Percentiles rank a stretch among this genome's conserved stretches.
Evolutionary conservation across 2,888 invertebrate genomes (phyloP).

Genomic region (Branchipolynoe longqiensis): DNA sequence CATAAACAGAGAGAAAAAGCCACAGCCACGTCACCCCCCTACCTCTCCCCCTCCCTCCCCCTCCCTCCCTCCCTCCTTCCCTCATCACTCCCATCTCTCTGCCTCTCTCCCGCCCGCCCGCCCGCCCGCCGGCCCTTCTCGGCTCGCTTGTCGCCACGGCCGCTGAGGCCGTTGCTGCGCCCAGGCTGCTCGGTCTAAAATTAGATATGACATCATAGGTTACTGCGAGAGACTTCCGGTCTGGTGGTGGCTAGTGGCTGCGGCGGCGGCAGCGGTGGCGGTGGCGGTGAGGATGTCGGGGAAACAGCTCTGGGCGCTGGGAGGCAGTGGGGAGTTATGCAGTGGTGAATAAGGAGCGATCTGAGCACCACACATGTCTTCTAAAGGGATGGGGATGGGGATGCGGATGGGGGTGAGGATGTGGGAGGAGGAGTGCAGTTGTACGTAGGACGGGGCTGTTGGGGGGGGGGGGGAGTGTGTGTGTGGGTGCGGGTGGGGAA

Average conservation of each 20-base stretch:
- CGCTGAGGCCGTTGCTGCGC: slow-evolving; percentile 7
- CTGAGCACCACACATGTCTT: too few species aligned
- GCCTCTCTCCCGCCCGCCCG: background rate
- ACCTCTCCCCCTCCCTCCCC: background rate
- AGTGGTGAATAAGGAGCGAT: background rate
- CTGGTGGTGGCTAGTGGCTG: slow-evolving; percentile 22
- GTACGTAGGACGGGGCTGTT: too few species aligned
- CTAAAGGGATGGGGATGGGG: too few species aligned
- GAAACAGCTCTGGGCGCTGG: too few species aligned
- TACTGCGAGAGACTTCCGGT: slow-evolving; percentile 49
- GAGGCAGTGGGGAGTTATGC: background rate
- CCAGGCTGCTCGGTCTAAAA: slow-evolving; percentile 34
- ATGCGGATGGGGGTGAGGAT: too few species aligned
- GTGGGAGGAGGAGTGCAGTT: too few species aligned
- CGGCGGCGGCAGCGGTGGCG: background rate
- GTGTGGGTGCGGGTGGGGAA: background rate
- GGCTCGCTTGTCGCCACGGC: background rate
- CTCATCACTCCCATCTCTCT: background rate
- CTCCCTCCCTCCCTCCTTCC: background rate
- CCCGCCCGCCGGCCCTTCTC: too few species aligned
- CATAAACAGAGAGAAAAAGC: slow-evolving; percentile 2
- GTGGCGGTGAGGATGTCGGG: background rate
- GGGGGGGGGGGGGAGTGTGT: background rate
- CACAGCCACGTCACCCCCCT: background rate
- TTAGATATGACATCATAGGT: slow-evolving; percentile 58